A percentile compares a stretch with the other conserved stretches of the same genome.
Evolutionary conservation across 2,888 invertebrate species (phyloP).

Genomic region (Odontocolon sp.): DNA sequence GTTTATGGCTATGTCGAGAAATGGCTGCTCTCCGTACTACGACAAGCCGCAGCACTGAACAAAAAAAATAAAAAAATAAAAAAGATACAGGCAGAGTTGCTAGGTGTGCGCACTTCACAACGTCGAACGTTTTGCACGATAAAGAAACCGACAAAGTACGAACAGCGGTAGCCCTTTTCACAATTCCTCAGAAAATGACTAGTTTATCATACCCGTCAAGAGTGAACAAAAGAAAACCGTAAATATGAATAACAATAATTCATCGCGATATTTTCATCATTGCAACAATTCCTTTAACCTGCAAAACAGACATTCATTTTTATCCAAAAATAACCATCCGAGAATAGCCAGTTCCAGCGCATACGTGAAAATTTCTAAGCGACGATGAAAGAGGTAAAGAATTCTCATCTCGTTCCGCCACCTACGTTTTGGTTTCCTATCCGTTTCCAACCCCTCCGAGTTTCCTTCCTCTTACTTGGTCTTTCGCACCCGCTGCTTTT

Average conservation of each 20-base stretch:
- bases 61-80: not conserved
- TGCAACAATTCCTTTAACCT: too few relatives aligned
- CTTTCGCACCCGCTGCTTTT: not conserved
- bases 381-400: too few relatives aligned
- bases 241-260: not conserved
- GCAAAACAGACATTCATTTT: too few relatives aligned
- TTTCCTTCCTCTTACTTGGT: conserved; percentile 5
- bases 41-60: not conserved
- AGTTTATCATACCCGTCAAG: not conserved
- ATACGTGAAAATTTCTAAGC: too few relatives aligned
- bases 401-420: conserved; percentile 62
- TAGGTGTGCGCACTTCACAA: conserved; percentile 1
- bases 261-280: not conserved
- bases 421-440: conserved; percentile 49
- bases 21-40: conserved; percentile 6
- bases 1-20: conserved; percentile 58
- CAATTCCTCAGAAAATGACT: conserved; percentile 1
- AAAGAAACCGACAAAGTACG: conserved; percentile 21
- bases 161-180: not conserved
- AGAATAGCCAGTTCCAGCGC: too few relatives aligned
- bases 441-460: conserved; percentile 54
- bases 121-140: conserved; percentile 13
- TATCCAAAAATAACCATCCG: not conserved
- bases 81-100: not conserved
- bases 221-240: not conserved